A percentile compares a stretch with the other conserved stretches of the same genome.
These are phyloP conservation scores for Habrosyne pyritoides DNA, from an alignment of 2,888 invertebrate genomes.

Conservation along the genomic window DNA sequence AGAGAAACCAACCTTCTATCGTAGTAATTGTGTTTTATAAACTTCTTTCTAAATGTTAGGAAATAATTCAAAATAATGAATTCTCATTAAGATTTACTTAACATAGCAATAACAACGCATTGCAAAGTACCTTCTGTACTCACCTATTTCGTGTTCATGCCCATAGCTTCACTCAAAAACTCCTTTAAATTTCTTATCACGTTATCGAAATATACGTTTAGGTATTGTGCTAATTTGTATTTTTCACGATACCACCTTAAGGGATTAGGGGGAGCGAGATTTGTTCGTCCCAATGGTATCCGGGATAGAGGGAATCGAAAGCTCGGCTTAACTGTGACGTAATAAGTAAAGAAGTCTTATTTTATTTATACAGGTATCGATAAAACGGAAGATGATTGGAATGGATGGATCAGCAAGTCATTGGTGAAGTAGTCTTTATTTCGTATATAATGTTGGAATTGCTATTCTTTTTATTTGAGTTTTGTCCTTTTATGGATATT, in stretches of 20 bases:
- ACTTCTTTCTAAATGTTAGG: too few relatives aligned
- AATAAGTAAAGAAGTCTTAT: slow-evolving; percentile 7
- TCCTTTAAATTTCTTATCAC: slow-evolving; percentile 1
- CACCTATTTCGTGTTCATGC: background rate
- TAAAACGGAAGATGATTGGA: background rate
- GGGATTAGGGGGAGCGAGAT: background rate
- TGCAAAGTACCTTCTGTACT: background rate
- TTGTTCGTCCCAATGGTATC: background rate
- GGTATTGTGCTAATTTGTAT: slow-evolving; percentile 5
- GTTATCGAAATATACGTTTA: slow-evolving; percentile 1
- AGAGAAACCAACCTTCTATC: too few relatives aligned
- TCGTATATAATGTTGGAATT: background rate
- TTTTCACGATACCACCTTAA: background rate
- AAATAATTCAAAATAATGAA: too few relatives aligned
- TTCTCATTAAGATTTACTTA: too few relatives aligned
- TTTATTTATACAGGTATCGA: slow-evolving; percentile 12
- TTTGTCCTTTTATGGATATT: too few relatives aligned
- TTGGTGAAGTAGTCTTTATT: background rate
- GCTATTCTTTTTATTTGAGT: background rate
- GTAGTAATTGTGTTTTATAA: too few relatives aligned
- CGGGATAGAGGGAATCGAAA: background rate
- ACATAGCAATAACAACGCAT: too few relatives aligned
- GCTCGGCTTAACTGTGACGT: slow-evolving; percentile 4
- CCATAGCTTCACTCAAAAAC: background rate
- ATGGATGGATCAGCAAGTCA: background rate